phyloP scores from a whole-genome alignment of 2,113 vertebrate genomes.

The Planiliza haematocheilus region DNA sequence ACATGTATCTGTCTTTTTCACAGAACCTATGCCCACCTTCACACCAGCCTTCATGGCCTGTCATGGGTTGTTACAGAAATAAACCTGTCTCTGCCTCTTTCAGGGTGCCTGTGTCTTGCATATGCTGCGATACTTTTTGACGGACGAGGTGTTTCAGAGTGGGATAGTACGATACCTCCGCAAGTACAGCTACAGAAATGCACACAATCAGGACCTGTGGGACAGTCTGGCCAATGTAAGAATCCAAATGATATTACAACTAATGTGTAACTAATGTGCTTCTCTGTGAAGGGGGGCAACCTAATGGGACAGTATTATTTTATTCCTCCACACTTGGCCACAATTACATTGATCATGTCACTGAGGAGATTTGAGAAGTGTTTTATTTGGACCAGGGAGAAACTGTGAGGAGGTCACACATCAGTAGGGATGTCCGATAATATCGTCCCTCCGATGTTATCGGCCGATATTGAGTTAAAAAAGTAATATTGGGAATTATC shows the following conservation, averaged over 20 bases:
- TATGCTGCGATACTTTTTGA: conserved; percentile 85
- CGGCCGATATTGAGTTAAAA: too few relatives aligned
- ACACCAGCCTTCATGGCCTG: not conserved
- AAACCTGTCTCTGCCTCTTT: conserved; percentile 9
- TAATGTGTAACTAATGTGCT: too few relatives aligned
- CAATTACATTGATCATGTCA: too few relatives aligned
- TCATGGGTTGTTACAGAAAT: not conserved
- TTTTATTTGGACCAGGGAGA: too few relatives aligned
- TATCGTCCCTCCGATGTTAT: too few relatives aligned
- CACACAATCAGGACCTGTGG: conserved; percentile 85
- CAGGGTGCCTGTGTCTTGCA: conserved; percentile 86
- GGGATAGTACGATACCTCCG: conserved; percentile 84
- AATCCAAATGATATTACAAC: conserved; percentile 9
- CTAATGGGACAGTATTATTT: too few relatives aligned
- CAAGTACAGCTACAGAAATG: conserved; percentile 83
- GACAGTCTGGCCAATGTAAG: conserved; percentile 82
- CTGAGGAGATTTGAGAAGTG: too few relatives aligned
- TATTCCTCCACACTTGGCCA: too few relatives aligned
- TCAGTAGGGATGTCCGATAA: too few relatives aligned
- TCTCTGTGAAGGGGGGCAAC: not conserved
- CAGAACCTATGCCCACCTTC: not conserved
- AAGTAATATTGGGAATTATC: too few relatives aligned
- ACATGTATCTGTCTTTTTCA: not conserved
- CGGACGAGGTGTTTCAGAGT: conserved; percentile 83
- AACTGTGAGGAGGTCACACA: too few relatives aligned